Percentiles rank a stretch among this genome's conserved stretches.
phyloP scores from a whole-genome alignment of 2,888 invertebrate species.

The Cryptocephalus primarius region DNA sequence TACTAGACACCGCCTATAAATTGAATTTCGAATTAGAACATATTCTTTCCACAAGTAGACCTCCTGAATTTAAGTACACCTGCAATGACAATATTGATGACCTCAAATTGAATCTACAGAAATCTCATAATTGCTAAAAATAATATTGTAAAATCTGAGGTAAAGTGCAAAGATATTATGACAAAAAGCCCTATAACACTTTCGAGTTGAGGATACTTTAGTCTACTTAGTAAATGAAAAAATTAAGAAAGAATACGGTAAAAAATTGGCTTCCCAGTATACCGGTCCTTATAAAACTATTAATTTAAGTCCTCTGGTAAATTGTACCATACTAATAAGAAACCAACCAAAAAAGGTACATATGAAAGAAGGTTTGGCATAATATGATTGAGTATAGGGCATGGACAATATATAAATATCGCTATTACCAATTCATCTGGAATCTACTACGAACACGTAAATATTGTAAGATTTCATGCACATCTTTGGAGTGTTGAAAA shows the following conservation, averaged over 20 bases:
- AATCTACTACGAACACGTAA: conserved; percentile 6
- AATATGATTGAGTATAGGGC: neutral
- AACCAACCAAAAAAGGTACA: conserved; percentile 11
- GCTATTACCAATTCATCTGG: conserved; percentile 2
- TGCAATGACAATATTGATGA: too few relatives aligned
- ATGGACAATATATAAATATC: neutral
- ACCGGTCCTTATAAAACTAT: conserved; percentile 8
- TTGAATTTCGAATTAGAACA: too few relatives aligned
- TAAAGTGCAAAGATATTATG: too few relatives aligned
- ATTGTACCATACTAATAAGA: conserved; percentile 1
- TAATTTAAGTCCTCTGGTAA: conserved; percentile 5
- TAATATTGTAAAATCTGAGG: too few relatives aligned
- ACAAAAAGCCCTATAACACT: too few relatives aligned
- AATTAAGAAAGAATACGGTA: conserved; percentile 5
- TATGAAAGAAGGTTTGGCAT: conserved; percentile 4
- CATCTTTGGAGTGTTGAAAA: conserved; percentile 6
- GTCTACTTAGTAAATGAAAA: conserved; percentile 5
- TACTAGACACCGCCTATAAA: too few relatives aligned
- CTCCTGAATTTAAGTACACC: too few relatives aligned
- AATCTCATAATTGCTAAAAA: too few relatives aligned
- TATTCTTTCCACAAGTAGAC: too few relatives aligned
- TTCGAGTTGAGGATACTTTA: too few relatives aligned
- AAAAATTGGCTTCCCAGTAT: conserved; percentile 9
- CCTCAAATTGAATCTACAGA: too few relatives aligned
- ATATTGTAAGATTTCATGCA: conserved; percentile 4